These are phyloP conservation scores for Cryptomyrus ogoouensis DNA, from an alignment of 2,113 vertebrate species.

Conservation along the genomic window DNA sequence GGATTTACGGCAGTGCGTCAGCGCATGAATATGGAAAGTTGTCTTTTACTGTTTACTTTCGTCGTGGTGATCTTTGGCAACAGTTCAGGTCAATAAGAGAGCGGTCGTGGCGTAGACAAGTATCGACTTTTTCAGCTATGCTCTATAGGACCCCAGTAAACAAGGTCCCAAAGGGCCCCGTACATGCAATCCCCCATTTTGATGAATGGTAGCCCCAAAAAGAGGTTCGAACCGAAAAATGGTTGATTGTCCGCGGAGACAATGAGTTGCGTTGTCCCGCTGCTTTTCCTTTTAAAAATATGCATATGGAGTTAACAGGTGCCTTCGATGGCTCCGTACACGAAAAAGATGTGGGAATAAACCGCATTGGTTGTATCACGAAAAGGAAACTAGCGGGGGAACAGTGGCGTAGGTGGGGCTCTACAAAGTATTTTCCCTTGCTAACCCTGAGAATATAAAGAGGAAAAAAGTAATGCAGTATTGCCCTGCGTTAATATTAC, in stretches of 20 bases:
- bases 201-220: background rate
- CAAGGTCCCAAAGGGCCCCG: background rate
- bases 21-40: background rate
- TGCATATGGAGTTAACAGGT: conserved; percentile 53
- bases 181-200: background rate
- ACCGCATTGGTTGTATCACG: conserved; percentile 17
- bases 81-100: background rate
- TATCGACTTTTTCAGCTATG: background rate
- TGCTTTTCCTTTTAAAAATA: conserved; percentile 26
- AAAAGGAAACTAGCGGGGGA: conserved; percentile 25
- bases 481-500: background rate
- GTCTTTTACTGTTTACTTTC: background rate
- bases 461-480: background rate
- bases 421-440: background rate
- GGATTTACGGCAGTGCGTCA: background rate
- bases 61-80: background rate
- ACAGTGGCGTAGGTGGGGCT: background rate
- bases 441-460: background rate
- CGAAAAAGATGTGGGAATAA: conserved; percentile 13
- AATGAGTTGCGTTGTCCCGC: conserved; percentile 38
- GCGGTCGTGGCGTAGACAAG: background rate
- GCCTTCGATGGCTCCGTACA: conserved; percentile 24
- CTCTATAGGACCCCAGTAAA: background rate
- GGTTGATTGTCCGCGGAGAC: conserved; percentile 44
- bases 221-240: conserved; percentile 10